Percentiles rank a stretch among this genome's conserved stretches.
These are phyloP conservation scores for Octonoba sinensis DNA, from an alignment of 2,888 invertebrate genomes.

Conservation along the genomic window DNA sequence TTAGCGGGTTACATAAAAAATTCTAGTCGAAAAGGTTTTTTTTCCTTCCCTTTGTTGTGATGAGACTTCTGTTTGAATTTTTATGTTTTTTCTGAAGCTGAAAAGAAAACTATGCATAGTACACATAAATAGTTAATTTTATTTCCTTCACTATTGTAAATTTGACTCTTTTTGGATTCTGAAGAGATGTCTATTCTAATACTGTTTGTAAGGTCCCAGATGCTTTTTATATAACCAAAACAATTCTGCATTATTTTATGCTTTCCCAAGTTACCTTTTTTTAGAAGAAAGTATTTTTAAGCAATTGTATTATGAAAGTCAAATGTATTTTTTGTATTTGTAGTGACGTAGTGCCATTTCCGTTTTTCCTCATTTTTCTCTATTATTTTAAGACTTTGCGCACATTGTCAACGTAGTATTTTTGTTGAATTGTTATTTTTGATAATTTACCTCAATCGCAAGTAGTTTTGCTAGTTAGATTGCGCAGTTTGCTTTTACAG, in stretches of 20 bases:
- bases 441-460: constrained; percentile 41
- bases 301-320: no score
- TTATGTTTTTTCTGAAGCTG: no score
- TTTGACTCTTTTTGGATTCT: no score
- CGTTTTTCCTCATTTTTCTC: constrained; percentile 39
- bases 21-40: no score
- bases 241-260: constrained; percentile 41
- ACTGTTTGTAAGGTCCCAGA: not conserved
- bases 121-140: no score
- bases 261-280: constrained; percentile 13
- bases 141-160: no score
- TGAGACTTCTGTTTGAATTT: no score
- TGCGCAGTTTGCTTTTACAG: constrained; percentile 1
- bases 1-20: no score
- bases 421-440: constrained; percentile 22
- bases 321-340: constrained; percentile 34
- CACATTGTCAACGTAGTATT: constrained; percentile 47
- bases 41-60: no score
- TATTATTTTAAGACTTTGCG: constrained; percentile 33
- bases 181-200: no score
- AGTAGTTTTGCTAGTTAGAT: constrained; percentile 27
- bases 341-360: constrained; percentile 57
- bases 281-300: constrained; percentile 21
- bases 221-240: constrained; percentile 47
- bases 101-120: no score